A percentile compares a stretch with the other conserved stretches of the same genome.
Evolutionary conservation across 2,888 invertebrate genomes (phyloP).

Genomic region (Leptinotarsa haldemani): DNA sequence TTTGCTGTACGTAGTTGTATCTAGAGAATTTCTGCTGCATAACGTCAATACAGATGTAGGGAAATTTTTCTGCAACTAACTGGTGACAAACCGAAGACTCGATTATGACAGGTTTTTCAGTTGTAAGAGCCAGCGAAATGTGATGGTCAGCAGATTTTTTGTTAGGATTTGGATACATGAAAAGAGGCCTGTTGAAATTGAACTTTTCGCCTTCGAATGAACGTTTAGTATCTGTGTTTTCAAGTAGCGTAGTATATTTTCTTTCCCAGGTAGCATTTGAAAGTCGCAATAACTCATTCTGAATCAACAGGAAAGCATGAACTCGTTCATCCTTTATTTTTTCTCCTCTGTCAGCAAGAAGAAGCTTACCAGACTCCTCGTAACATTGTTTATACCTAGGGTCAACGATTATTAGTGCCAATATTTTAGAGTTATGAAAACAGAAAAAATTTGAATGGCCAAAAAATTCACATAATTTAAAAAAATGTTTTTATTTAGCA

Average conservation of each 20-base stretch:
- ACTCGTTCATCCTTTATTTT: constrained; percentile 89
- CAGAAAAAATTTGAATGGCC: background rate
- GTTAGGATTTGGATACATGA: constrained; percentile 66
- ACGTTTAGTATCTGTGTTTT: constrained; percentile 61
- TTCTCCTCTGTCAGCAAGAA: constrained; percentile 80
- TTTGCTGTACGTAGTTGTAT: constrained; percentile 86
- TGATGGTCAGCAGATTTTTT: constrained; percentile 59
- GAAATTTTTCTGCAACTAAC: constrained; percentile 85
- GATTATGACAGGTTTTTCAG: constrained; percentile 73
- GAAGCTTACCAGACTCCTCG: constrained; percentile 86
- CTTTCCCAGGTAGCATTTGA: constrained; percentile 90
- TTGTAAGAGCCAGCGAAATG: constrained; percentile 67
- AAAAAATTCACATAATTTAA: background rate
- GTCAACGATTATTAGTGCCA: background rate
- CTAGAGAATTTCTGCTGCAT: constrained; percentile 82
- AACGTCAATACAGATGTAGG: constrained; percentile 82
- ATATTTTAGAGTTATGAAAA: background rate
- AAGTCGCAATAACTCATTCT: constrained; percentile 93
- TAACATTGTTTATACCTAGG: constrained; percentile 87
- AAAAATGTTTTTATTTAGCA: no score
- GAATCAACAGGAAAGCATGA: constrained; percentile 91
- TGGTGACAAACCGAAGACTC: constrained; percentile 90
- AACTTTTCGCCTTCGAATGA: constrained; percentile 58
- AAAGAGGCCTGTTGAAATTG: constrained; percentile 55
- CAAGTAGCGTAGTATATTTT: constrained; percentile 79